Evolutionary conservation across 2,113 vertebrate genomes (phyloP).

Genomic region (Salvelinus sp.): DNA sequence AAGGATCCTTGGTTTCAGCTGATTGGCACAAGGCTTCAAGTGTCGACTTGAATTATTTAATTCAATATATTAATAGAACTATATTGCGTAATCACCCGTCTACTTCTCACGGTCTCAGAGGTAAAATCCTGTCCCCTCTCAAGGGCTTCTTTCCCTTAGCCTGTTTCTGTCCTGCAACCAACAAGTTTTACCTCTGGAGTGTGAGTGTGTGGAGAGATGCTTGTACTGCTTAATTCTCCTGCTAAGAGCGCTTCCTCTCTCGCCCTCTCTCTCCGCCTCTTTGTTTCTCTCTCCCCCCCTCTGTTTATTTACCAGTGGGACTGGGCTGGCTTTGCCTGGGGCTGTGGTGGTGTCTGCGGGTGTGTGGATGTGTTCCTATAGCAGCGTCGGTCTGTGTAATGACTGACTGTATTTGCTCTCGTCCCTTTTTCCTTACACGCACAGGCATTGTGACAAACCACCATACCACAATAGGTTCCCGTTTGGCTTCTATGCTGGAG

Average conservation of each 20-base stretch:
- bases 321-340: no score
- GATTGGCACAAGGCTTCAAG: slow-evolving; percentile 14
- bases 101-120: not conserved
- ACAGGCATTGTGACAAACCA: not conserved
- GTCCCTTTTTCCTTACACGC: no score
- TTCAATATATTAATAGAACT: not conserved
- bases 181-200: not conserved
- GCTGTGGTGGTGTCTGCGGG: no score
- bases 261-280: not conserved
- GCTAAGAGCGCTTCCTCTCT: not conserved
- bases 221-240: no score
- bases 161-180: not conserved
- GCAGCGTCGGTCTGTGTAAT: no score
- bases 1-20: slow-evolving; percentile 19
- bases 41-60: not conserved
- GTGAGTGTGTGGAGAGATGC: no score
- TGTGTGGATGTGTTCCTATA: no score
- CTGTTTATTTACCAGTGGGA: slow-evolving; percentile 5
- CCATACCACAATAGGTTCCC: not conserved
- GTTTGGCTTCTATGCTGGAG: not conserved
- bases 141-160: not conserved
- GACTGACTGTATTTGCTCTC: no score
- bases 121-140: not conserved
- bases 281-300: not conserved
- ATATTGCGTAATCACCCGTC: not conserved